Percentiles rank a stretch among this genome's conserved stretches.
These are phyloP conservation scores for Emys orbicularis DNA, from an alignment of 2,797 vertebrate species.

Conservation along the genomic window DNA sequence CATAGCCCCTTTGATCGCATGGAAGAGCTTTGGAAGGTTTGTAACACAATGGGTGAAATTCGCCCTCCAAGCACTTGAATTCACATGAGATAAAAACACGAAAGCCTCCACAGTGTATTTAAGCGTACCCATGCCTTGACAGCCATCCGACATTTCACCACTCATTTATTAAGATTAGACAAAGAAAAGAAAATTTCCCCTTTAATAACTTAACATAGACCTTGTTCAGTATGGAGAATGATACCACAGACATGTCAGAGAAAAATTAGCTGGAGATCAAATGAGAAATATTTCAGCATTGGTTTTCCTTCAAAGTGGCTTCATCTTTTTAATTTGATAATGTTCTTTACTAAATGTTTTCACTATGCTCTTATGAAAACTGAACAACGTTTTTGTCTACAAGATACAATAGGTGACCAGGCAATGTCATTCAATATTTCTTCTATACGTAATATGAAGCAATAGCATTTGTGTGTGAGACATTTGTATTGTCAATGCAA, in stretches of 20 bases:
- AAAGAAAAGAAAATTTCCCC: not conserved
- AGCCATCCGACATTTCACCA: not conserved
- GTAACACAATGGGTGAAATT: not conserved
- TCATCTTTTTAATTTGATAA: not conserved
- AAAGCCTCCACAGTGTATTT: not conserved
- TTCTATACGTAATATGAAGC: conserved; percentile 29
- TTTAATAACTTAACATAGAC: not conserved
- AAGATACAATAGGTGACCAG: not conserved
- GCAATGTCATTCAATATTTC: conserved; percentile 32
- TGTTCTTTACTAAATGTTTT: not conserved
- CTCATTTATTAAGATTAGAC: not conserved
- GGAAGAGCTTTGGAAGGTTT: not conserved
- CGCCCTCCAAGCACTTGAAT: not conserved
- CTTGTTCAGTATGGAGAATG: not conserved
- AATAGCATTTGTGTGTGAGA: conserved; percentile 48
- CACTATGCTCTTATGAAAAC: not conserved
- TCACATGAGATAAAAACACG: not conserved
- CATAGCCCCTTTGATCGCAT: not conserved
- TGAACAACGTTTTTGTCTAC: not conserved
- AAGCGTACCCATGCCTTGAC: too few relatives aligned
- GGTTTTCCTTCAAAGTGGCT: not conserved
- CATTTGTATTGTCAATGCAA: conserved; percentile 35
- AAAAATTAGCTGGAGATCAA: not conserved
- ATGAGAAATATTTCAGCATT: not conserved
- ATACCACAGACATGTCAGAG: not conserved